phyloP scores from a whole-genome alignment of 2,113 vertebrate genomes.

The Callipepla squamata region DNA sequence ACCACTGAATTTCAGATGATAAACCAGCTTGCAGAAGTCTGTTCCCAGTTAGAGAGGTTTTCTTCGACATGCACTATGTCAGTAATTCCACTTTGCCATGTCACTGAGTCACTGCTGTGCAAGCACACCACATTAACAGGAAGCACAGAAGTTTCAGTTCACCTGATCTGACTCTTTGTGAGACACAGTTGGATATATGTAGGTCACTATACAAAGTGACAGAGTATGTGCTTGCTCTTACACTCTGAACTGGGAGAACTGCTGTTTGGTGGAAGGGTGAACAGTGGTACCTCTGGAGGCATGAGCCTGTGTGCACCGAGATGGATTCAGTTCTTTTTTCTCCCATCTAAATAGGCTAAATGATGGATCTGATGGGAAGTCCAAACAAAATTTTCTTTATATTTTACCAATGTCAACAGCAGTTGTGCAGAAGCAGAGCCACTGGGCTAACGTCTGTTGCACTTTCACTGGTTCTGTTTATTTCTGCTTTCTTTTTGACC shows the following conservation, averaged over 20 bases:
- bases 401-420: neutral
- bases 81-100: slow-evolving; percentile 50
- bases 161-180: neutral
- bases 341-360: rapidly evolving
- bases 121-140: slow-evolving; percentile 40
- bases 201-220: slow-evolving; percentile 48
- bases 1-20: neutral
- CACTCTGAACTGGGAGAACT: neutral
- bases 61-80: neutral
- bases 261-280: neutral
- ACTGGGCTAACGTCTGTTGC: neutral
- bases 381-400: neutral
- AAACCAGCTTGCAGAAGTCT: neutral
- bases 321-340: neutral
- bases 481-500: neutral
- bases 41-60: slow-evolving; percentile 11
- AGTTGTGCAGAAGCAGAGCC: neutral
- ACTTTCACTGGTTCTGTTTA: neutral
- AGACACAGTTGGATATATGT: slow-evolving; percentile 36
- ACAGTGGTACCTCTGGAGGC: neutral
- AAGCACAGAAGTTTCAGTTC: slow-evolving; percentile 51
- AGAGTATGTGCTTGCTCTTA: neutral
- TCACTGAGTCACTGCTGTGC: slow-evolving; percentile 30
- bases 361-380: neutral
- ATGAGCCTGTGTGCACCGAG: neutral